Conservation (phyloP, 2,888 invertebrate genomes). For the Acrobasis suavella region DNA sequence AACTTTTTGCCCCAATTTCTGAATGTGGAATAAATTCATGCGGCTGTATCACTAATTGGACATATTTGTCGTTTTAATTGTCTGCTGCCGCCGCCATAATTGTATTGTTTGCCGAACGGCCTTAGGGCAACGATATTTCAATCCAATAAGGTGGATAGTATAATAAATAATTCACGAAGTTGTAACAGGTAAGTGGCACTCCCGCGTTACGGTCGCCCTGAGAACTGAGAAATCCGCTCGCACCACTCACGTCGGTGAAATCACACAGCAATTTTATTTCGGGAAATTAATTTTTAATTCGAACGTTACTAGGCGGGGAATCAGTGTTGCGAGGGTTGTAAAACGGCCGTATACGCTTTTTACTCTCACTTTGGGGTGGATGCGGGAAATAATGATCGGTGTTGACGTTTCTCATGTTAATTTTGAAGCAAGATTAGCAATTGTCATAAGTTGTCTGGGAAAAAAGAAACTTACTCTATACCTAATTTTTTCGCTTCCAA, state of each 20-base stretch:
- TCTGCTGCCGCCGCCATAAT: constrained; percentile 42
- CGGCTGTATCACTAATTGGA: constrained; percentile 24
- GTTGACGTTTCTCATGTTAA: background rate
- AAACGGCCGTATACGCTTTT: constrained; percentile 25
- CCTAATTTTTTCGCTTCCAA: no score
- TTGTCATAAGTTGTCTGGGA: no score
- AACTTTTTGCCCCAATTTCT: constrained; percentile 33
- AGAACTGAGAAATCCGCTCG: constrained; percentile 56
- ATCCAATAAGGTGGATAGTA: constrained; percentile 77
- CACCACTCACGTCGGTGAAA: constrained; percentile 54
- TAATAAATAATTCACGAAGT: constrained; percentile 78
- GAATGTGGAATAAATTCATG: constrained; percentile 19
- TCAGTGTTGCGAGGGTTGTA: constrained; percentile 37
- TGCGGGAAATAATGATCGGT: background rate
- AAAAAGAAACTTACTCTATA: no score
- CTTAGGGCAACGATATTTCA: constrained; percentile 61
- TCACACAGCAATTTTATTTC: constrained; percentile 67
- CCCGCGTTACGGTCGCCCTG: constrained; percentile 67
- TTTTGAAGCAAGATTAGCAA: no score
- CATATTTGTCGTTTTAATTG: constrained; percentile 34
- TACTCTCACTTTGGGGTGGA: background rate
- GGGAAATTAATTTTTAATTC: constrained; percentile 67
- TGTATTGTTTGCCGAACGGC: constrained; percentile 52
- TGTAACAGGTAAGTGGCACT: constrained; percentile 79
- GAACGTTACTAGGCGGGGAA: constrained; percentile 42